Evolutionary conservation across 2,113 vertebrate genomes (phyloP).

Genomic region (Callospermophilus lateralis): DNA sequence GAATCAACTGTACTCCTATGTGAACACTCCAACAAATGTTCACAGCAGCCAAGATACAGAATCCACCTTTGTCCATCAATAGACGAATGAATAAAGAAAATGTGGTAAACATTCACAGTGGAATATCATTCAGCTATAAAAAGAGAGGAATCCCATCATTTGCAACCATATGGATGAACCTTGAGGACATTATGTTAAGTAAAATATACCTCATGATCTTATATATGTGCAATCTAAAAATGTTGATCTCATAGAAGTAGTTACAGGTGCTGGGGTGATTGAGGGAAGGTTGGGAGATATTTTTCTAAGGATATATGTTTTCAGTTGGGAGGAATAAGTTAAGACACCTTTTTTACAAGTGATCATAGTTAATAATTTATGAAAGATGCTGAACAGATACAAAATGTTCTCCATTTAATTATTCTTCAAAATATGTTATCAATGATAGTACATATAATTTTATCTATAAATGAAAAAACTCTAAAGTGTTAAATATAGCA

Average conservation of each 20-base stretch:
- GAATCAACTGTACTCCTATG: no score
- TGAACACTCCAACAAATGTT: neutral
- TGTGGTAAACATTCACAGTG: no score
- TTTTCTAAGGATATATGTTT: neutral
- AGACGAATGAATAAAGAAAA: neutral
- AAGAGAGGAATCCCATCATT: neutral
- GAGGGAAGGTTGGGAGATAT: neutral
- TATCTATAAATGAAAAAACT: neutral
- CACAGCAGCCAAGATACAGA: neutral
- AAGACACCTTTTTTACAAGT: neutral
- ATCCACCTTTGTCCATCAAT: neutral
- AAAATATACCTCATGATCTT: neutral
- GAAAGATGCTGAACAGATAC: neutral
- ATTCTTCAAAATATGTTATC: neutral
- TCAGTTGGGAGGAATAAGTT: neutral
- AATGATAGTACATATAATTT: neutral
- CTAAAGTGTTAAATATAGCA: neutral
- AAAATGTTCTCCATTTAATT: no score
- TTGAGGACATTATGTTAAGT: neutral
- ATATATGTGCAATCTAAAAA: neutral
- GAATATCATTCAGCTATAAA: neutral
- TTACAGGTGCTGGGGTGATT: neutral
- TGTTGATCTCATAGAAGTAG: neutral
- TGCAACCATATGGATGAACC: neutral
- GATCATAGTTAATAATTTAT: neutral